Evolutionary conservation across 2,113 vertebrate genomes (phyloP).

Genomic region (Pelvicachromis taeniatus): DNA sequence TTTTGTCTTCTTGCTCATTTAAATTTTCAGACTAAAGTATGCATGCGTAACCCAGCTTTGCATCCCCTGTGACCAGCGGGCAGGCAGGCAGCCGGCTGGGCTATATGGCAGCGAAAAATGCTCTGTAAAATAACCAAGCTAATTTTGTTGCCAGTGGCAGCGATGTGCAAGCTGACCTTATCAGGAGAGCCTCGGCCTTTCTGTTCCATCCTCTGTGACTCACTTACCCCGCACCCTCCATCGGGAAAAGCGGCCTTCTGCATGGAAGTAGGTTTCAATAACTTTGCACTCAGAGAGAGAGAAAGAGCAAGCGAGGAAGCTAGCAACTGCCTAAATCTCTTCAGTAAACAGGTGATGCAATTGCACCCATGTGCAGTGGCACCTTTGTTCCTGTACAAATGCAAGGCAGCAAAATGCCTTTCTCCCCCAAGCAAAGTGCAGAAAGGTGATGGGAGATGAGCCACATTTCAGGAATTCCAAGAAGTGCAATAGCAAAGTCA

Average conservation of each 20-base stretch:
- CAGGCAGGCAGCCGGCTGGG: constrained; percentile 1
- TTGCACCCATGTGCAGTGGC: constrained; percentile 9
- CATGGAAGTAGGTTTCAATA: constrained; percentile 53
- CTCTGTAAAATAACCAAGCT: constrained; percentile 58
- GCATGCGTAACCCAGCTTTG: not conserved
- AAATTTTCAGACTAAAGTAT: constrained; percentile 10
- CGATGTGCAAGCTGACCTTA: constrained; percentile 72
- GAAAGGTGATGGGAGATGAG: not conserved
- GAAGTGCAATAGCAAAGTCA: not conserved
- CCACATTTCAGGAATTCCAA: not conserved
- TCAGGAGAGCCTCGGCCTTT: constrained; percentile 59
- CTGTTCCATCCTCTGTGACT: constrained; percentile 42
- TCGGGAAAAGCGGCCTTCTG: constrained; percentile 29
- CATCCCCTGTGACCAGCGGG: not conserved
- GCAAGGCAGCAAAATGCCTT: constrained; percentile 28
- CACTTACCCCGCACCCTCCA: constrained; percentile 18
- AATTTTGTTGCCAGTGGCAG: constrained; percentile 64
- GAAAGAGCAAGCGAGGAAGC: not conserved
- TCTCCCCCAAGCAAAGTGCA: not conserved
- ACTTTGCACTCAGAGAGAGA: constrained; percentile 38
- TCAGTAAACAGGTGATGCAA: constrained; percentile 48
- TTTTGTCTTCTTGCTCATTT: constrained; percentile 1
- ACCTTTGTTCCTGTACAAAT: constrained; percentile 1
- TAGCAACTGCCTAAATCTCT: not conserved
- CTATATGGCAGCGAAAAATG: constrained; percentile 6